phyloP scores from a whole-genome alignment of 2,888 invertebrate genomes.

The Apamea anceps region DNA sequence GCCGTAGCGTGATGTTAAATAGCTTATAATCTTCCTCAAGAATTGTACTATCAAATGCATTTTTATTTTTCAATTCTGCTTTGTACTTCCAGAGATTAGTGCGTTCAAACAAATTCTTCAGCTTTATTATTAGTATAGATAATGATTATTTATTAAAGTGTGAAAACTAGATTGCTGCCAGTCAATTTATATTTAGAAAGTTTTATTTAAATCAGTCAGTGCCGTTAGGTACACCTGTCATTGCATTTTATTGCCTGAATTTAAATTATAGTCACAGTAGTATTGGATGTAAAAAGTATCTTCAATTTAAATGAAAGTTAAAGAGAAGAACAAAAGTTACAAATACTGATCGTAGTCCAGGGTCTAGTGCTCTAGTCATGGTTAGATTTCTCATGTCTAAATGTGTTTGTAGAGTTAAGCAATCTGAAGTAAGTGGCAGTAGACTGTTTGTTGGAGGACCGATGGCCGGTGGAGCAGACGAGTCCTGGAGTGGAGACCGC shows the following conservation, averaged over 20 bases:
- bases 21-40: neutral
- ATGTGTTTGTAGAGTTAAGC: neutral
- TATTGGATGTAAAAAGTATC: constrained; percentile 24
- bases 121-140: neutral
- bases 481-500: too few species aligned
- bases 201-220: constrained; percentile 1
- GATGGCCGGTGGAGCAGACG: neutral
- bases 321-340: neutral
- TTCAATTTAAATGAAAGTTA: constrained; percentile 24
- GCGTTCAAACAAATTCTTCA: too few species aligned
- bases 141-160: neutral
- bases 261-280: constrained; percentile 28
- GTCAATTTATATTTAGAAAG: constrained; percentile 37
- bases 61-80: neutral
- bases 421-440: neutral
- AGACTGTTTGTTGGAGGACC: neutral
- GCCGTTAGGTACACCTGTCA: constrained; percentile 22
- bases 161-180: neutral
- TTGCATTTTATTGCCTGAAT: constrained; percentile 30
- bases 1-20: neutral
- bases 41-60: neutral
- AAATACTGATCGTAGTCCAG: neutral
- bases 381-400: neutral
- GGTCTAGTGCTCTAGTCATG: neutral
- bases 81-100: neutral